Conservation (phyloP, 2,888 invertebrate species). For the Bembecia ichneumoniformis region DNA sequence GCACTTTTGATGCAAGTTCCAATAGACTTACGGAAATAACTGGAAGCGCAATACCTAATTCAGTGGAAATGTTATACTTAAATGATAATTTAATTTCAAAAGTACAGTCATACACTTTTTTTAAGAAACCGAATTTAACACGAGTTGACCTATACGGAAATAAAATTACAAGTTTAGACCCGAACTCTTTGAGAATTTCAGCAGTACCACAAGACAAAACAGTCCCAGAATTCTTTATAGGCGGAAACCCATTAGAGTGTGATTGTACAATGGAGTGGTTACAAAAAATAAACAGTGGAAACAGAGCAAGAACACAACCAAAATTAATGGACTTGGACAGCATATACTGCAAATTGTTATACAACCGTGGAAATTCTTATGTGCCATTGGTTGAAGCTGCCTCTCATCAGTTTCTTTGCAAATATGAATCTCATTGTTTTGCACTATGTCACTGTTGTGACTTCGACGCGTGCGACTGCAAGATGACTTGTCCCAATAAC, state of each 20-base stretch:
- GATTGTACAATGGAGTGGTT: conserved; percentile 94
- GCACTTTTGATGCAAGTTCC: conserved; percentile 86
- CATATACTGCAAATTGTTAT: conserved; percentile 85
- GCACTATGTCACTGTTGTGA: conserved; percentile 92
- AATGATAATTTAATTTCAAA: conserved; percentile 86
- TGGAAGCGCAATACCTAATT: conserved; percentile 86
- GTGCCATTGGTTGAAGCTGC: conserved; percentile 84
- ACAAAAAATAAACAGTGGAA: conserved; percentile 83
- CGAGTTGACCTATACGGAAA: conserved; percentile 86
- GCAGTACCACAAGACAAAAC: conserved; percentile 80
- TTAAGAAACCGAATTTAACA: conserved; percentile 88
- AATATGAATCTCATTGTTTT: conserved; percentile 88
- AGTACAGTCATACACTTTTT: conserved; percentile 89
- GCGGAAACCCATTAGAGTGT: conserved; percentile 88
- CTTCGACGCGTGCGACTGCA: conserved; percentile 92
- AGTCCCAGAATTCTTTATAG: conserved; percentile 86
- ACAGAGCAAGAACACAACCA: conserved; percentile 83
- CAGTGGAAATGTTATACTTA: conserved; percentile 82
- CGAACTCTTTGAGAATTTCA: conserved; percentile 82
- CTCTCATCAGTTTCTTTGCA: conserved; percentile 87
- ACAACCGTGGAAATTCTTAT: conserved; percentile 81
- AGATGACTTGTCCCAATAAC: conserved; percentile 90
- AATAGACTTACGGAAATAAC: conserved; percentile 87
- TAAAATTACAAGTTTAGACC: conserved; percentile 81
- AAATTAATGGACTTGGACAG: conserved; percentile 86